These are phyloP conservation scores for Sebastes iracundus DNA, from an alignment of 2,797 vertebrate species.

Conservation along the genomic window DNA sequence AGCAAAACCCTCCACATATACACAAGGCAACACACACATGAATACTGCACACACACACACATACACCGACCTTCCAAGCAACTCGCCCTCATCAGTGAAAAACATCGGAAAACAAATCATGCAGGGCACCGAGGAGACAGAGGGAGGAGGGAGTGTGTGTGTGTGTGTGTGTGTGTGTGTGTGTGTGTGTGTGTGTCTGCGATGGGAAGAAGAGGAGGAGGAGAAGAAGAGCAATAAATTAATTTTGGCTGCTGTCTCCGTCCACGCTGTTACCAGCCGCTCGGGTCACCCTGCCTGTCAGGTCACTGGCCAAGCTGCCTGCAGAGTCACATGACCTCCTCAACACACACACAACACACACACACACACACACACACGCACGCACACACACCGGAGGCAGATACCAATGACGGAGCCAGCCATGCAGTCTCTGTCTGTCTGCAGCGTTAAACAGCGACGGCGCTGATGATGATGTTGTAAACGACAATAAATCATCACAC, in stretches of 20 bases:
- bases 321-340: slow-evolving; percentile 43
- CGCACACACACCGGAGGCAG: not conserved
- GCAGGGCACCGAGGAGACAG: not conserved
- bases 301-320: slow-evolving; percentile 43
- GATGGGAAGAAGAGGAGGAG: not conserved
- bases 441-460: not conserved
- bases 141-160: not conserved
- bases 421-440: slow-evolving; percentile 3
- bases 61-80: slow-evolving; percentile 2
- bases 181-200: not conserved
- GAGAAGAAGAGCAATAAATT: slow-evolving; percentile 2
- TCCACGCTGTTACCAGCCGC: slow-evolving; percentile 27
- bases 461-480: slow-evolving; percentile 1
- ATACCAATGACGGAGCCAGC: not conserved
- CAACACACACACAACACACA: not conserved
- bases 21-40: not conserved
- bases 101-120: slow-evolving; percentile 39
- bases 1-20: not conserved
- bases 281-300: slow-evolving; percentile 41
- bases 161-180: no score
- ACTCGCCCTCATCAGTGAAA: slow-evolving; percentile 34
- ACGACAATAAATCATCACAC: slow-evolving; percentile 4
- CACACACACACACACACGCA: not conserved
- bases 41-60: not conserved
- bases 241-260: slow-evolving; percentile 27